These are phyloP conservation scores for Sebastes trivittatus DNA, from an alignment of 2,797 vertebrate species.

Conservation along the genomic window DNA sequence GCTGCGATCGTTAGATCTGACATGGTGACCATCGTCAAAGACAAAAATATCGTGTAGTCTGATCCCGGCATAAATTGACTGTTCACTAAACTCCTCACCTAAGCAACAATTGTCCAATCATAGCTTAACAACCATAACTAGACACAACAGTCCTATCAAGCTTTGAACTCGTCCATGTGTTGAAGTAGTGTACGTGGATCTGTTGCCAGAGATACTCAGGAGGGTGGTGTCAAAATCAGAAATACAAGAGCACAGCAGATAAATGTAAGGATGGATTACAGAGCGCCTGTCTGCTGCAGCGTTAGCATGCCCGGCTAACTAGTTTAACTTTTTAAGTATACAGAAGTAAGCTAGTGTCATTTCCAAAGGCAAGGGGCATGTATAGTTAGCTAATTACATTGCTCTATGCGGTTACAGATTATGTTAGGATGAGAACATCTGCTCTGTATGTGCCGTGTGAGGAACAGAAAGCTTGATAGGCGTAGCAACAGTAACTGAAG, in stretches of 20 bases:
- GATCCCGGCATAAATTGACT: neutral
- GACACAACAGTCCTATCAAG: too few relatives aligned
- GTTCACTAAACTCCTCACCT: neutral
- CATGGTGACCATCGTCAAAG: too few relatives aligned
- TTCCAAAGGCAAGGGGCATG: neutral
- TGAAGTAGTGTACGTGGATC: neutral
- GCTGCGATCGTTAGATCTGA: too few relatives aligned
- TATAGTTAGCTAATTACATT: neutral
- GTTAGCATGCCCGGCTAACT: neutral
- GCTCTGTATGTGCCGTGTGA: neutral
- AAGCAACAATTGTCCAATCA: neutral
- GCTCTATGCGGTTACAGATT: neutral
- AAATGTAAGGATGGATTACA: neutral
- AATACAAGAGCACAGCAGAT: neutral
- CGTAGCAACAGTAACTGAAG: neutral
- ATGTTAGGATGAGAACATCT: neutral
- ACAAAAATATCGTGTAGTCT: too few relatives aligned
- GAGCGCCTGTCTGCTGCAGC: neutral
- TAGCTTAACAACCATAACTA: neutral
- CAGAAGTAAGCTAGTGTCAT: neutral
- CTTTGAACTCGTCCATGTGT: neutral
- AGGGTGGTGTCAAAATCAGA: neutral
- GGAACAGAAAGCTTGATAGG: neutral
- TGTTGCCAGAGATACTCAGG: neutral
- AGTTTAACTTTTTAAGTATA: neutral